Evolutionary conservation across 2,888 invertebrate genomes (phyloP).

Genomic region (Ditylenchus weischeri): DNA sequence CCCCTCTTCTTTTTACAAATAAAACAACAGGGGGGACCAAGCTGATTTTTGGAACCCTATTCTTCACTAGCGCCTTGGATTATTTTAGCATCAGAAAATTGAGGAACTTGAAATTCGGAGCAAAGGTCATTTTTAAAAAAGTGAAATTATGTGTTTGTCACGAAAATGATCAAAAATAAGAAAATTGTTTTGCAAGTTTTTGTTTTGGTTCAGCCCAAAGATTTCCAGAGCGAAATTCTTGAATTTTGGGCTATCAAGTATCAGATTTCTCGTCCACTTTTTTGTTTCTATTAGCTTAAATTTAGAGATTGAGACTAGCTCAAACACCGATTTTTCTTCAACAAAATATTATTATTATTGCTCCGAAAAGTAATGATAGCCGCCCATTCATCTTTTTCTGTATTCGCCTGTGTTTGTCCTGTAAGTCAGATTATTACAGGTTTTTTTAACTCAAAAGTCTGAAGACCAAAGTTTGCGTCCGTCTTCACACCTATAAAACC

Average conservation of each 20-base stretch:
- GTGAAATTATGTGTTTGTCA: no score
- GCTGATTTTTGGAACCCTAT: no score
- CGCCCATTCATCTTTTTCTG: background rate
- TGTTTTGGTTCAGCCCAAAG: background rate
- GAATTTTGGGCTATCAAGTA: slow-evolving; percentile 1
- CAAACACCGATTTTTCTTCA: no score
- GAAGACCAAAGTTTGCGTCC: no score
- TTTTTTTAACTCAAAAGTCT: background rate
- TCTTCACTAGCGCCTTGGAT: no score
- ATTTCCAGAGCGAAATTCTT: no score
- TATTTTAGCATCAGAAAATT: no score
- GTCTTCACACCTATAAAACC: no score
- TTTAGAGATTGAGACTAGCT: background rate
- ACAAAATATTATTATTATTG: background rate
- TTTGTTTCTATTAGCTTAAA: background rate
- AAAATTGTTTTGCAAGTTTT: background rate
- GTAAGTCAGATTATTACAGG: background rate
- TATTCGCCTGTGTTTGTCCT: background rate
- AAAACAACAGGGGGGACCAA: no score
- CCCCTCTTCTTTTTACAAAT: no score
- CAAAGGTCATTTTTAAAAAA: background rate
- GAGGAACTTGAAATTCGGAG: background rate
- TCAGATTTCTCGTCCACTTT: background rate
- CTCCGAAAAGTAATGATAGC: no score
- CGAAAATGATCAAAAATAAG: background rate